Evolutionary conservation across 2,888 invertebrate genomes (phyloP).

Genomic region (Andrena hattorfiana): DNA sequence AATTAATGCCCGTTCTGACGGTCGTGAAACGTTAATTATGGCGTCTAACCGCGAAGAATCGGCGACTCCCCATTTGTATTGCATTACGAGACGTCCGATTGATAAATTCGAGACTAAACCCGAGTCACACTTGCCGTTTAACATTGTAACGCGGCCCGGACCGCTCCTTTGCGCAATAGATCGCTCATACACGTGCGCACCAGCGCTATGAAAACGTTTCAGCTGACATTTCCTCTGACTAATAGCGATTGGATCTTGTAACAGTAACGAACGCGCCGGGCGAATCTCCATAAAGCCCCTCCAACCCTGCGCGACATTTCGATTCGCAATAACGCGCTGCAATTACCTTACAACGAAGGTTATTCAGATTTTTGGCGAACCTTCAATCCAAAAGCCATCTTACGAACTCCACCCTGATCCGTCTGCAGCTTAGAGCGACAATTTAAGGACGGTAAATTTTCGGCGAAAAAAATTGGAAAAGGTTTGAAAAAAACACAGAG

Average conservation of each 20-base stretch:
- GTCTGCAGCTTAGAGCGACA: too few relatives aligned
- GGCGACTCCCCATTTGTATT: conserved; percentile 27
- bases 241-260: conserved; percentile 55
- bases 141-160: conserved; percentile 36
- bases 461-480: too few relatives aligned
- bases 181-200: conserved; percentile 29
- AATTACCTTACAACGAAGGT: neutral
- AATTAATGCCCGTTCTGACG: conserved; percentile 43
- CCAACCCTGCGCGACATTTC: conserved; percentile 36
- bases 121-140: conserved; percentile 46
- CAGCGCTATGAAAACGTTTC: conserved; percentile 46
- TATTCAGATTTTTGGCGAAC: neutral
- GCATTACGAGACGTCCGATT: conserved; percentile 28
- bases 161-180: conserved; percentile 44
- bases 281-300: conserved; percentile 14
- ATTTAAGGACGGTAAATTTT: too few relatives aligned
- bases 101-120: conserved; percentile 51
- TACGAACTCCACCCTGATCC: too few relatives aligned
- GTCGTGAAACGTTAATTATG: conserved; percentile 51
- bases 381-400: neutral
- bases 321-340: neutral
- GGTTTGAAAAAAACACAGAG: too few relatives aligned
- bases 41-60: conserved; percentile 30
- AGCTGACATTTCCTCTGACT: conserved; percentile 60
- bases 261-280: conserved; percentile 29